phyloP scores from a whole-genome alignment of 2,888 invertebrate genomes.

The Mimas tiliae region DNA sequence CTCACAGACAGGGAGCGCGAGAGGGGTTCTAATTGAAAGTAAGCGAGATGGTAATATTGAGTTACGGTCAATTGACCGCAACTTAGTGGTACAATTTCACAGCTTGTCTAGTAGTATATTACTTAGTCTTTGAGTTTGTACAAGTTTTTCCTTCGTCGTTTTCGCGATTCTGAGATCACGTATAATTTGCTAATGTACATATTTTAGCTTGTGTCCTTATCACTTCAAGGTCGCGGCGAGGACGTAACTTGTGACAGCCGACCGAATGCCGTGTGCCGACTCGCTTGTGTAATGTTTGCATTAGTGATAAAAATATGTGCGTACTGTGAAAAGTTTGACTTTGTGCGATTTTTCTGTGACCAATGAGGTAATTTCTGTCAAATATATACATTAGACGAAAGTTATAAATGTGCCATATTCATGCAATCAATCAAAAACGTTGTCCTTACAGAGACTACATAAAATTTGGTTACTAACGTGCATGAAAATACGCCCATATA shows the following conservation, averaged over 20 bases:
- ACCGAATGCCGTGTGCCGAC: slow-evolving; percentile 6
- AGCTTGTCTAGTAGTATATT: too few relatives aligned
- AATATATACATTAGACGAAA: neutral
- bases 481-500: too few relatives aligned
- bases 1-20: too few relatives aligned
- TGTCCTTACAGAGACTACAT: too few relatives aligned
- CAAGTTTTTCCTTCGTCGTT: neutral
- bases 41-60: too few relatives aligned
- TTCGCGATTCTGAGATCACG: neutral
- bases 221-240: slow-evolving; percentile 21
- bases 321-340: neutral
- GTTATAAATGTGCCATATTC: too few relatives aligned
- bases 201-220: slow-evolving; percentile 22
- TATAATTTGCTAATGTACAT: slow-evolving; percentile 11
- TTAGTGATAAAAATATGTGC: slow-evolving; percentile 15
- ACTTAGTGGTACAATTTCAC: too few relatives aligned
- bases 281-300: slow-evolving; percentile 22
- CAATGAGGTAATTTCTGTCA: neutral
- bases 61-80: too few relatives aligned
- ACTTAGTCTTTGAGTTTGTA: too few relatives aligned
- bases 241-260: slow-evolving; percentile 21
- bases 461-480: too few relatives aligned
- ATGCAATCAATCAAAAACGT: too few relatives aligned
- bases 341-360: neutral
- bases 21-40: too few relatives aligned